phyloP scores from a whole-genome alignment of 2,113 vertebrate genomes.

The Patagioenas fasciata region DNA sequence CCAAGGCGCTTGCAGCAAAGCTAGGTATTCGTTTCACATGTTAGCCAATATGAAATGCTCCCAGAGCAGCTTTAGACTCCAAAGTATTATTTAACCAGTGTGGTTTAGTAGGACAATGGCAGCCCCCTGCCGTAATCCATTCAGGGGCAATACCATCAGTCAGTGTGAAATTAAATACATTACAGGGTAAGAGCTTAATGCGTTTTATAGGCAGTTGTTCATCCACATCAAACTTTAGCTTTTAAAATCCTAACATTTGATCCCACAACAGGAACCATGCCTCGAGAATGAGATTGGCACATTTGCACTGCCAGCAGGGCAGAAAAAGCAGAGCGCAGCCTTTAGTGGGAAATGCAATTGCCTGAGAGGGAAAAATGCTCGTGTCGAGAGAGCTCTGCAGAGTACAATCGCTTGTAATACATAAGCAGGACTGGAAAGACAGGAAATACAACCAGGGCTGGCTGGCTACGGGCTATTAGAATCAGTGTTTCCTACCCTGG shows the following conservation, averaged over 20 bases:
- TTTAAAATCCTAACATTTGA: constrained; percentile 92
- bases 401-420: not conserved
- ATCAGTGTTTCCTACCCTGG: not conserved
- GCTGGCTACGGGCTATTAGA: not conserved
- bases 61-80: constrained; percentile 67
- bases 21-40: constrained; percentile 70
- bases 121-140: constrained; percentile 79
- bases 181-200: constrained; percentile 90
- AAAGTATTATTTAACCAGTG: constrained; percentile 76
- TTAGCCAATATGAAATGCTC: constrained; percentile 66
- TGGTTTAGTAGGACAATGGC: constrained; percentile 77
- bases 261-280: constrained; percentile 83
- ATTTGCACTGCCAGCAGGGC: constrained; percentile 63
- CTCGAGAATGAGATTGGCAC: constrained; percentile 71
- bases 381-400: constrained; percentile 45
- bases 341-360: constrained; percentile 47
- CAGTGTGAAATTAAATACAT: constrained; percentile 98
- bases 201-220: constrained; percentile 94
- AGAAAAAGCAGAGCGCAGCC: constrained; percentile 36
- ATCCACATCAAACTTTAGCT: constrained; percentile 93
- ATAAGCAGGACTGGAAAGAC: not conserved
- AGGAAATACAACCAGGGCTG: not conserved
- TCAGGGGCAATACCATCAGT: constrained; percentile 87
- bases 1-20: constrained; percentile 60
- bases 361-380: constrained; percentile 36